Base-by-base conservation (phyloP, 2,113 vertebrate genomes). In the Lynx canadensis region DNA sequence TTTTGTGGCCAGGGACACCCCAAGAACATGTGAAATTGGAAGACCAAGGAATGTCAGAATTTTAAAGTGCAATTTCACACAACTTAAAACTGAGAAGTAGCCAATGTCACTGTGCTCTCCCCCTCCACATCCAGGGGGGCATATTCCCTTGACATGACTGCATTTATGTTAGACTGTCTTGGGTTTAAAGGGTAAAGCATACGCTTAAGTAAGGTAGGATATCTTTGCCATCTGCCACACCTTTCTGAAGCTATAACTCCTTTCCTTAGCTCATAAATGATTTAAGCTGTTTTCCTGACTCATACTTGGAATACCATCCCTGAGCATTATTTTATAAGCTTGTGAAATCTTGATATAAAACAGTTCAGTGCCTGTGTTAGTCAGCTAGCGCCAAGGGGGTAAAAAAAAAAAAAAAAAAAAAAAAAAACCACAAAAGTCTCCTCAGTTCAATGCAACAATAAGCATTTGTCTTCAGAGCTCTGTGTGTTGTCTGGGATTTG, bases 271-370 rank as follows among this genome's bases (percentile, higher is more conserved):
- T 78, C 38, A 1, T n/a, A 90, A 60, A 60, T 60, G 36, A 89
- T 45, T 74, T 29, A 27, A 65, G 31, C 73, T 78, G 25, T 50
- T 65, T 76, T 65, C 45, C 25, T 60, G 52, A 4, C 71, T 36
- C 2, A 7, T 29, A 27, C 31, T 73, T 45, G 52, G 52, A 25
- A 83, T 63, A 10, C 29, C 15, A n/a, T 45, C 52, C 36, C 41
- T 63, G 50, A 83, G 36, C 79, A 60, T 71, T 41, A 57, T 27
- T 91, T 82, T 92, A 65, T 48, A 78, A 78, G 65, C 38, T 21
- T 78, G 50, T 92, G 90, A 60, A 71, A 60, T 60, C 78, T 27
- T 81, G n/a, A 31, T 57, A 16, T 57, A 69, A 69, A 91, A 71
- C 48, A 23, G 12, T 57, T 71, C 14, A 7, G 65, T 45, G 78